Evolutionary conservation across 2,113 vertebrate species (phyloP).

Genomic region (Thymallus thymallus): DNA sequence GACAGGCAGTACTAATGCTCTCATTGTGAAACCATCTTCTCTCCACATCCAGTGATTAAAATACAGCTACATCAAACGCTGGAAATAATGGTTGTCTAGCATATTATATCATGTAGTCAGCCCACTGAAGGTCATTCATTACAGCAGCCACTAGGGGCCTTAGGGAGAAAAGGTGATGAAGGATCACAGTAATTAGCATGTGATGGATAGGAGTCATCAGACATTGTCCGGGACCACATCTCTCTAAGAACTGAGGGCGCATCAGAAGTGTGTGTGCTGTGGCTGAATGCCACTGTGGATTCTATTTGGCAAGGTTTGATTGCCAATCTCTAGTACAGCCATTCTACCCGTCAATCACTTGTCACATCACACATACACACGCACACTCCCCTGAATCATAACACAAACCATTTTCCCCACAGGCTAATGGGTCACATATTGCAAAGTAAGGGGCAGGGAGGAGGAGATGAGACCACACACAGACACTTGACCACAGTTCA

Average conservation of each 20-base stretch:
- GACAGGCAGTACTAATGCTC: too few relatives aligned
- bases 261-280: not conserved
- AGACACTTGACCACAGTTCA: not conserved
- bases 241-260: not conserved
- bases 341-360: not conserved
- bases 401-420: not conserved
- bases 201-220: not conserved
- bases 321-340: not conserved
- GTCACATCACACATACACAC: not conserved
- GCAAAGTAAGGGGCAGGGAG: not conserved
- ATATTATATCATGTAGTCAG: not conserved
- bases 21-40: too few relatives aligned
- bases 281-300: not conserved
- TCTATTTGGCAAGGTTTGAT: not conserved
- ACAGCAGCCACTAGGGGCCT: not conserved
- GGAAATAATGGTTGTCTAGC: not conserved
- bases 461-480: not conserved
- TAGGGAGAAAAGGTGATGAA: not conserved
- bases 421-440: not conserved
- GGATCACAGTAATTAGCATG: not conserved
- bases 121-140: not conserved
- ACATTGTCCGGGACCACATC: not conserved
- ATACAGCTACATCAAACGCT: too few relatives aligned
- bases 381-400: not conserved
- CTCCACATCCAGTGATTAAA: too few relatives aligned